Evolutionary conservation across 2,888 invertebrate genomes (phyloP).

Genomic region (Oxycera nigricornis): DNA sequence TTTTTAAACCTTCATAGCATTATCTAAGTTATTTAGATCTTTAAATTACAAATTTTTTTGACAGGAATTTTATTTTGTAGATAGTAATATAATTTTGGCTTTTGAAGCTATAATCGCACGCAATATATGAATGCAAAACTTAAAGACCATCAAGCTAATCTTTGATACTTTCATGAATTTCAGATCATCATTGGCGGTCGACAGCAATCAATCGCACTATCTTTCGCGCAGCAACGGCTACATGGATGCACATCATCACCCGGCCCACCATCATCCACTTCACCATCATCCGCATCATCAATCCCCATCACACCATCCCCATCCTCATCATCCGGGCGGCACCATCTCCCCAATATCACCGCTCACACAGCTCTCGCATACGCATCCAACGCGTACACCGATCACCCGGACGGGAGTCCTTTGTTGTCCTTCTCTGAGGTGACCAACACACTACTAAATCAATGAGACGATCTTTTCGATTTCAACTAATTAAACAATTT

Average conservation of each 20-base stretch:
- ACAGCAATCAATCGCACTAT: constrained; percentile 52
- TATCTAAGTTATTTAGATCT: too few relatives aligned
- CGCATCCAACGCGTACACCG: constrained; percentile 64
- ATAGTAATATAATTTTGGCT: too few relatives aligned
- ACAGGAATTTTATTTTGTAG: too few relatives aligned
- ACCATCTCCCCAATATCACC: constrained; percentile 62
- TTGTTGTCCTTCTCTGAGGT: constrained; percentile 80
- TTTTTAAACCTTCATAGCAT: too few relatives aligned
- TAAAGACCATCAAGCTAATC: too few relatives aligned
- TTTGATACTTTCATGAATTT: background rate
- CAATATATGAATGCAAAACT: too few relatives aligned
- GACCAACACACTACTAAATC: constrained; percentile 76
- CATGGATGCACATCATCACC: constrained; percentile 57
- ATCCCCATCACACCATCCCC: constrained; percentile 52
- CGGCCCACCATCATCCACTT: constrained; percentile 55
- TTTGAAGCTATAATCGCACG: too few relatives aligned
- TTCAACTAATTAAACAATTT: too few relatives aligned
- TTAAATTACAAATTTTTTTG: too few relatives aligned
- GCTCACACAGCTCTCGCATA: constrained; percentile 62
- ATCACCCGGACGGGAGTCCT: constrained; percentile 72
- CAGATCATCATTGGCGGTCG: constrained; percentile 49
- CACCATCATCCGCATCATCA: constrained; percentile 57
- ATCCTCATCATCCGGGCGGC: constrained; percentile 56
- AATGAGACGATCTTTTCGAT: constrained; percentile 61
- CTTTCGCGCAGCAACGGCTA: constrained; percentile 54